Conservation (phyloP, 2,888 invertebrate species). For the Andrena trimmerana region DNA sequence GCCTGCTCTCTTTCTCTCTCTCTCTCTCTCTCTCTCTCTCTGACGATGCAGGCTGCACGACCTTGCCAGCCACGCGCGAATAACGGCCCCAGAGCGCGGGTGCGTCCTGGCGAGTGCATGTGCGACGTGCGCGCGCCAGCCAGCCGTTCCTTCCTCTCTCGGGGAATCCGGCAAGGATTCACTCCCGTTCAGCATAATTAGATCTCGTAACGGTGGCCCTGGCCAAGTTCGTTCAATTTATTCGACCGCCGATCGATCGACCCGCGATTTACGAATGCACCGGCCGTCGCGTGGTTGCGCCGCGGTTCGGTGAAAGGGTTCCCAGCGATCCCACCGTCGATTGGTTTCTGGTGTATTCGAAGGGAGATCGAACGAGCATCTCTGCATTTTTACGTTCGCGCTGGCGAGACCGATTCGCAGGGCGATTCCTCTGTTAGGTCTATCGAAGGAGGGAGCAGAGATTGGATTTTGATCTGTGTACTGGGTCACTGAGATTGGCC, state of each 20-base stretch:
- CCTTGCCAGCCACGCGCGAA: constrained; percentile 76
- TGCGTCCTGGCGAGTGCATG: constrained; percentile 30
- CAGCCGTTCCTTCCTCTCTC: constrained; percentile 44
- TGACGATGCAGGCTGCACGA: constrained; percentile 76
- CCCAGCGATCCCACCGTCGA: background rate
- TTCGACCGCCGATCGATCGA: constrained; percentile 27
- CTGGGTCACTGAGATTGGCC: constrained; percentile 2
- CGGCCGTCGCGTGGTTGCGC: background rate
- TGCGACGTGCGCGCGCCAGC: constrained; percentile 14
- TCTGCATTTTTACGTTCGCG: background rate
- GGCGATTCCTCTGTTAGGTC: background rate
- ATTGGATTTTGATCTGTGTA: constrained; percentile 3
- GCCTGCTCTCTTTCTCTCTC: constrained; percentile 34
- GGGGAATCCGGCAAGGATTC: constrained; percentile 62
- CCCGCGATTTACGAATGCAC: constrained; percentile 11
- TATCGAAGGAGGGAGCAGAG: background rate
- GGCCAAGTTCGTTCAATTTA: constrained; percentile 52
- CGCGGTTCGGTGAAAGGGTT: constrained; percentile 16
- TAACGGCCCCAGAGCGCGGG: constrained; percentile 60
- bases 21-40: constrained; percentile 24
- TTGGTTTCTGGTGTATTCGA: background rate
- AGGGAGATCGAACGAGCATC: background rate
- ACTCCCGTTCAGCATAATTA: constrained; percentile 56
- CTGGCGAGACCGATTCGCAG: background rate
- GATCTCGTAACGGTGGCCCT: constrained; percentile 52